phyloP scores from a whole-genome alignment of 1,140 invertebrate species.

The Schlechtendalia chinensis region DNA sequence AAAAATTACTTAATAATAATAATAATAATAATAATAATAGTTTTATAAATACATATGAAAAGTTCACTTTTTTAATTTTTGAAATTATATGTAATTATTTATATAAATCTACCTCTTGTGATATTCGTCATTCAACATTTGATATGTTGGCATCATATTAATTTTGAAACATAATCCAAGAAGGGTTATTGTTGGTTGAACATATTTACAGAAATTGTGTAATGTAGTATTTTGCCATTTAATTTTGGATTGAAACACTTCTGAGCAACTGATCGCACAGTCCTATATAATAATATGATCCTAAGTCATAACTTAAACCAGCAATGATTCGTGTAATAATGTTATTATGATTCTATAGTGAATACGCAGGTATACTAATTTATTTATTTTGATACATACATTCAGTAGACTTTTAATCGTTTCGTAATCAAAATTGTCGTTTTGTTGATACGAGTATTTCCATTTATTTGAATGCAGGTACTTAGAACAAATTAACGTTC shows the following conservation, averaged over 20 bases:
- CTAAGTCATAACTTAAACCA: neutral
- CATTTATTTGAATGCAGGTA: too few species aligned
- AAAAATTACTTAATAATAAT: too few species aligned
- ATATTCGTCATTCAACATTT: constrained; percentile 6
- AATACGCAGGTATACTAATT: neutral
- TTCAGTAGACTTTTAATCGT: neutral
- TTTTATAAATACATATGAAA: too few species aligned
- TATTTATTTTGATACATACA: neutral
- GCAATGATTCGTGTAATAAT: too few species aligned
- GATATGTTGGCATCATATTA: constrained; percentile 11
- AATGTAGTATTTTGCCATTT: constrained; percentile 16
- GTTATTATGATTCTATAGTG: too few species aligned
- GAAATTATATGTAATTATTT: too few species aligned
- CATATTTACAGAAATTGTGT: neutral
- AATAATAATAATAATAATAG: too few species aligned
- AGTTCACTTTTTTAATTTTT: too few species aligned
- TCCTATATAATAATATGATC: constrained; percentile 8
- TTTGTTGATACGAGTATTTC: neutral
- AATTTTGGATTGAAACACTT: neutral
- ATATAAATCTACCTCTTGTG: neutral
- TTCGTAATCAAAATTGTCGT: neutral
- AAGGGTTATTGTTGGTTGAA: neutral
- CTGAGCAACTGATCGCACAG: neutral
- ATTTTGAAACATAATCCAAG: constrained; percentile 9
- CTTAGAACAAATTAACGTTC: neutral